phyloP scores from a whole-genome alignment of 2,113 vertebrate genomes.

The Xiphophorus maculatus region DNA sequence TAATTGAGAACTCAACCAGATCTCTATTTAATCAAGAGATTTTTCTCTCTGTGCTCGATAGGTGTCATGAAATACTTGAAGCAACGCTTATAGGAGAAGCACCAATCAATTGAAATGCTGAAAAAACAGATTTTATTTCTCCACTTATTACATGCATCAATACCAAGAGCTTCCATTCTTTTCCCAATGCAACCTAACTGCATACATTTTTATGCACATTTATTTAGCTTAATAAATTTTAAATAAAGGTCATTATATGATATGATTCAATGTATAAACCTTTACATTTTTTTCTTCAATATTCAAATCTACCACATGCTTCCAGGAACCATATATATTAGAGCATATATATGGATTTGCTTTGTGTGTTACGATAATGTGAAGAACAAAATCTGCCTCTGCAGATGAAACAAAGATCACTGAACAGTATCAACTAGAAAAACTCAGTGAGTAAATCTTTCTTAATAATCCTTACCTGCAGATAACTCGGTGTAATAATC shows the following conservation, averaged over 20 bases:
- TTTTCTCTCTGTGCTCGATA: conserved; percentile 7
- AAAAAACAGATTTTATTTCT: not conserved
- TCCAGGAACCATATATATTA: not conserved
- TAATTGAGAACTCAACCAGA: conserved; percentile 37
- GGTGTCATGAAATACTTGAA: conserved; percentile 7
- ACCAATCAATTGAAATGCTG: not conserved
- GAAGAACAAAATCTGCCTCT: not conserved
- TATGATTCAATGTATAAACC: not conserved
- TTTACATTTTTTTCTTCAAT: not conserved
- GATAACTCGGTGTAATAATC: not conserved
- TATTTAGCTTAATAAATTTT: not conserved
- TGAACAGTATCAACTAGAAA: not conserved
- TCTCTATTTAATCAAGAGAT: conserved; percentile 16
- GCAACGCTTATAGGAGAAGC: not conserved
- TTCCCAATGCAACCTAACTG: not conserved
- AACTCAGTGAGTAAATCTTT: not conserved
- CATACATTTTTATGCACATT: not conserved
- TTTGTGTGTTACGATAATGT: not conserved
- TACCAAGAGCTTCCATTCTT: not conserved
- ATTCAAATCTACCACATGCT: not conserved
- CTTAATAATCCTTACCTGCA: not conserved
- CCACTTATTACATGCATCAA: not conserved
- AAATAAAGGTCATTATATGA: not conserved
- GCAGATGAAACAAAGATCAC: not conserved
- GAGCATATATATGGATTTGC: not conserved